Conservation (phyloP, 1,140 invertebrate species). For the Macrotrachela quadricornifera region DNA sequence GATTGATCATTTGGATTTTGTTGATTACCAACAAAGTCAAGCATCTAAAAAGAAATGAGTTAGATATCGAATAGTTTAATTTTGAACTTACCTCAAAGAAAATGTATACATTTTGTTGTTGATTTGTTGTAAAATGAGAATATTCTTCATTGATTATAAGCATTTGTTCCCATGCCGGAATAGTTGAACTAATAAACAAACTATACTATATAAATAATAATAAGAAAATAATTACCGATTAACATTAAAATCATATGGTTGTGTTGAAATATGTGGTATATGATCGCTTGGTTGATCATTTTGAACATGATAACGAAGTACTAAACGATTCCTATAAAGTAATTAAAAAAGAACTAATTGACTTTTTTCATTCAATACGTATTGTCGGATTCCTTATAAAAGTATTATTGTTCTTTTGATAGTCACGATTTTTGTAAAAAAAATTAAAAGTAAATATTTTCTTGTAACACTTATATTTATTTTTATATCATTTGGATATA, state of each 20-base stretch:
- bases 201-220: neutral
- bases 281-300: conserved; percentile 20
- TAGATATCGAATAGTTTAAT: too few relatives aligned
- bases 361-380: too few relatives aligned
- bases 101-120: conserved; percentile 32
- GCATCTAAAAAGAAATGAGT: too few relatives aligned
- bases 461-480: too few relatives aligned
- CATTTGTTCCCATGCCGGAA: conserved; percentile 43
- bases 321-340: neutral
- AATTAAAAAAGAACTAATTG: too few relatives aligned
- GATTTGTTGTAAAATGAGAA: conserved; percentile 27
- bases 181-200: conserved; percentile 15
- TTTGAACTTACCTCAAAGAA: conserved; percentile 37
- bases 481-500: too few relatives aligned
- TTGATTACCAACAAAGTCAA: too few relatives aligned
- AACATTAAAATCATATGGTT: conserved; percentile 30
- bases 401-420: too few relatives aligned
- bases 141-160: conserved; percentile 41
- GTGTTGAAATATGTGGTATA: conserved; percentile 29
- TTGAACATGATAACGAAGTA: neutral
- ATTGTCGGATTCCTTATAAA: too few relatives aligned
- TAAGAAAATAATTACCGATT: conserved; percentile 16
- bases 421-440: too few relatives aligned
- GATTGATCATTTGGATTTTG: too few relatives aligned
- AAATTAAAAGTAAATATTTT: too few relatives aligned